Conservation (phyloP, 2,113 vertebrate species). For the Kryptolebias marmoratus region DNA sequence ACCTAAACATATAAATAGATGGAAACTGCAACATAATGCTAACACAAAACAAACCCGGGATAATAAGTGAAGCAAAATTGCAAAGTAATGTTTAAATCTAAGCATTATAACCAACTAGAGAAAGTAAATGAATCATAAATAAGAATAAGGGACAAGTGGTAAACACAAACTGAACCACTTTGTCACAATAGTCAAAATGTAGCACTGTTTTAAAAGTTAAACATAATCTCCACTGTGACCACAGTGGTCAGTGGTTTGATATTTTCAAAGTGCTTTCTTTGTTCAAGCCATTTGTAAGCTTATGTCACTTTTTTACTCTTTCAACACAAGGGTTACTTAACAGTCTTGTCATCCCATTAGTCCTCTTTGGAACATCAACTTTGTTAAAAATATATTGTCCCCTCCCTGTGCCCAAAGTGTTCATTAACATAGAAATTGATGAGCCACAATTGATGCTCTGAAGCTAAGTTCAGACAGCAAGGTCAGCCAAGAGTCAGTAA, state of each 20-base stretch:
- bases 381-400: constrained; percentile 61
- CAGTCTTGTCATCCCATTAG: constrained; percentile 51
- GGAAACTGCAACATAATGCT: too few relatives aligned
- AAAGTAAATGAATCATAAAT: too few relatives aligned
- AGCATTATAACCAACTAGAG: too few relatives aligned
- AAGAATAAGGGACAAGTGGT: too few relatives aligned
- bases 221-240: too few relatives aligned
- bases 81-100: too few relatives aligned
- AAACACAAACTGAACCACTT: too few relatives aligned
- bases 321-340: constrained; percentile 59
- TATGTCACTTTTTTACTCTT: constrained; percentile 21
- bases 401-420: constrained; percentile 64
- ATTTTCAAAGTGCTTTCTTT: constrained; percentile 1
- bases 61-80: too few relatives aligned
- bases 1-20: too few relatives aligned
- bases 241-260: not conserved
- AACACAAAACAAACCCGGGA: too few relatives aligned
- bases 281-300: constrained; percentile 22
- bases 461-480: constrained; percentile 78
- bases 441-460: constrained; percentile 73
- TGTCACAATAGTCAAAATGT: too few relatives aligned
- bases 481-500: constrained; percentile 78
- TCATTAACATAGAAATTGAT: constrained; percentile 81
- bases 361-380: constrained; percentile 55
- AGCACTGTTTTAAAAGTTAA: too few relatives aligned